Percentiles rank a stretch among this genome's conserved stretches.
These are phyloP conservation scores for Aradophagus sp. DNA, from an alignment of 1,140 invertebrate species.

Conservation along the genomic window DNA sequence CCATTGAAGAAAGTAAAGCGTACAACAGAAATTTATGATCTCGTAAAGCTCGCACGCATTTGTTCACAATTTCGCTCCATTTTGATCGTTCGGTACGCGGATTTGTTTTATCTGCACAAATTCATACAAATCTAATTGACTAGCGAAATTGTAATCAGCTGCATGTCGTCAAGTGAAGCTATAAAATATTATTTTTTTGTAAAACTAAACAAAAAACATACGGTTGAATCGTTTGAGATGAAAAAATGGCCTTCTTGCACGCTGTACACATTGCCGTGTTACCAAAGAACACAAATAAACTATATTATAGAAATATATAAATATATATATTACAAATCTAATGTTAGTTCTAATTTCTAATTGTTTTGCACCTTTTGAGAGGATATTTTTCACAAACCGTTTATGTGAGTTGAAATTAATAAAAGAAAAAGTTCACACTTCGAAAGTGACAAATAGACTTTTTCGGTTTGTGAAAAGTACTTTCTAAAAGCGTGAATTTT, in stretches of 20 bases:
- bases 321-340: conserved; percentile 52
- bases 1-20: conserved; percentile 49
- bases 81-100: neutral
- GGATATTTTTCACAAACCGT: too few species aligned
- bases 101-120: conserved; percentile 24
- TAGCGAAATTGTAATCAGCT: conserved; percentile 20
- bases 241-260: conserved; percentile 63
- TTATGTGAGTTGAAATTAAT: too few species aligned
- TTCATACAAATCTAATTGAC: conserved; percentile 2
- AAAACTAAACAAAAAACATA: conserved; percentile 29
- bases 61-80: conserved; percentile 33
- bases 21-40: conserved; percentile 43
- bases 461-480: conserved; percentile 4
- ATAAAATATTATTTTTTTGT: conserved; percentile 36
- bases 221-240: conserved; percentile 40
- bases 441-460: too few species aligned
- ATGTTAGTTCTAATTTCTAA: conserved; percentile 36
- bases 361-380: too few species aligned
- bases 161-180: conserved; percentile 32
- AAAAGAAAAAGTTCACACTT: too few species aligned
- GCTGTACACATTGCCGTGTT: conserved; percentile 69
- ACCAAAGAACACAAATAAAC: conserved; percentile 72
- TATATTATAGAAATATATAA: conserved; percentile 58
- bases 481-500: conserved; percentile 13
- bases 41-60: conserved; percentile 29